Evolutionary conservation across 2,888 invertebrate species (phyloP).

Genomic region (Habroteleia sp.): DNA sequence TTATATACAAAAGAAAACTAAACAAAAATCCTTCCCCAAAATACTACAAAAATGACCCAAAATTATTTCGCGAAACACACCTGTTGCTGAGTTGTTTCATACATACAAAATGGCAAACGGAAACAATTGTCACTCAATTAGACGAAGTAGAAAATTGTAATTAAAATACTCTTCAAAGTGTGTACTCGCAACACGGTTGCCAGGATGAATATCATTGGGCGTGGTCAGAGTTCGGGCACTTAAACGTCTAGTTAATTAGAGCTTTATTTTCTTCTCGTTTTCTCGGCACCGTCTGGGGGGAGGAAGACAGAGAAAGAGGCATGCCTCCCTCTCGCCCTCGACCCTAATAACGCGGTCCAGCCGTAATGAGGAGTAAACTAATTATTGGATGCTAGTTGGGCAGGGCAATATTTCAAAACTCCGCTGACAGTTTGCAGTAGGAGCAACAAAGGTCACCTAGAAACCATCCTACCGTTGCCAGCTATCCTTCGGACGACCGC

Average conservation of each 20-base stretch:
- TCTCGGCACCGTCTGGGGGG: constrained; percentile 38
- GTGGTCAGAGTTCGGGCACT: constrained; percentile 72
- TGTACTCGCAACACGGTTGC: constrained; percentile 63
- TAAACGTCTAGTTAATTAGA: constrained; percentile 79
- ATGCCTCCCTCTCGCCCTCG: constrained; percentile 56
- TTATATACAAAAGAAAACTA: too few relatives aligned
- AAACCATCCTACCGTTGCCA: constrained; percentile 53
- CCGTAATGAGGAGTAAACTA: constrained; percentile 80
- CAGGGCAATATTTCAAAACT: constrained; percentile 78
- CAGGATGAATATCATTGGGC: constrained; percentile 66
- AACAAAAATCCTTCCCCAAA: too few relatives aligned
- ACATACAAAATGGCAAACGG: too few relatives aligned
- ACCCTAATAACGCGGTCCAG: constrained; percentile 76
- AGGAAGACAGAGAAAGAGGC: constrained; percentile 18
- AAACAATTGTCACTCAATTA: constrained; percentile 54
- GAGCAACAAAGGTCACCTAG: constrained; percentile 71
- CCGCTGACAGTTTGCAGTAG: constrained; percentile 75
- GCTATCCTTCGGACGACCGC: constrained; percentile 57
- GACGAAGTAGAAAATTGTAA: constrained; percentile 29
- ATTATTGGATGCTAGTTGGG: constrained; percentile 79
- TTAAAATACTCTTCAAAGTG: constrained; percentile 58
- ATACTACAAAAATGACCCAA: too few relatives aligned
- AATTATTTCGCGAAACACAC: too few relatives aligned
- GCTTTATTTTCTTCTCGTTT: constrained; percentile 67
- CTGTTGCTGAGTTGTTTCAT: too few relatives aligned